A percentile compares a stretch with the other conserved stretches of the same genome.
Evolutionary conservation across 2,113 vertebrate genomes (phyloP).

Genomic region (Colaptes auratus): DNA sequence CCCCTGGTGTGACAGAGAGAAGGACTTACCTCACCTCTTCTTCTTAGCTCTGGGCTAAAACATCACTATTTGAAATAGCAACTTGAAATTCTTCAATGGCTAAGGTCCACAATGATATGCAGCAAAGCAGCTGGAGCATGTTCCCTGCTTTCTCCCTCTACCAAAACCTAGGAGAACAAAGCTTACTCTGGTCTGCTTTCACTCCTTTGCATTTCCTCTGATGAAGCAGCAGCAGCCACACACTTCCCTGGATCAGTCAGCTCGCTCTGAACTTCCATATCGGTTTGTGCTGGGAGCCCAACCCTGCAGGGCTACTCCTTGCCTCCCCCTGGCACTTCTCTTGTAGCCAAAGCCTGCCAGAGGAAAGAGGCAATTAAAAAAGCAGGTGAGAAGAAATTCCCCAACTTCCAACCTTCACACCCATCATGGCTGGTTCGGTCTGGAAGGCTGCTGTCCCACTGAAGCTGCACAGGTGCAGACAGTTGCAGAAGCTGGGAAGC

Average conservation of each 20-base stretch:
- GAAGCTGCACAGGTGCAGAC: background rate
- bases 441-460: background rate
- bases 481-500: background rate
- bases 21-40: background rate
- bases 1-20: fast-evolving
- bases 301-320: background rate
- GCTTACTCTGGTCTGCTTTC: background rate
- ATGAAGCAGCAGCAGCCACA: too few relatives aligned
- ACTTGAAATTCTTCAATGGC: background rate
- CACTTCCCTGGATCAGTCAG: background rate
- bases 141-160: background rate
- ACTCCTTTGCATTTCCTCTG: background rate
- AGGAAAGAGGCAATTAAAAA: background rate
- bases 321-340: background rate
- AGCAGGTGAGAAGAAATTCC: background rate
- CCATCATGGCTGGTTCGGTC: background rate
- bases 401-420: too few relatives aligned
- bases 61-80: background rate
- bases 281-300: background rate
- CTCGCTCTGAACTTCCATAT: background rate
- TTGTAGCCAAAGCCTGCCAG: too few relatives aligned
- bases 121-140: fast-evolving
- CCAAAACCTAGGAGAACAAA: background rate
- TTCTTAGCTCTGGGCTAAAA: background rate
- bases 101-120: background rate